Evolutionary conservation across 2,797 vertebrate genomes (phyloP).

Genomic region (Falco berigora): DNA sequence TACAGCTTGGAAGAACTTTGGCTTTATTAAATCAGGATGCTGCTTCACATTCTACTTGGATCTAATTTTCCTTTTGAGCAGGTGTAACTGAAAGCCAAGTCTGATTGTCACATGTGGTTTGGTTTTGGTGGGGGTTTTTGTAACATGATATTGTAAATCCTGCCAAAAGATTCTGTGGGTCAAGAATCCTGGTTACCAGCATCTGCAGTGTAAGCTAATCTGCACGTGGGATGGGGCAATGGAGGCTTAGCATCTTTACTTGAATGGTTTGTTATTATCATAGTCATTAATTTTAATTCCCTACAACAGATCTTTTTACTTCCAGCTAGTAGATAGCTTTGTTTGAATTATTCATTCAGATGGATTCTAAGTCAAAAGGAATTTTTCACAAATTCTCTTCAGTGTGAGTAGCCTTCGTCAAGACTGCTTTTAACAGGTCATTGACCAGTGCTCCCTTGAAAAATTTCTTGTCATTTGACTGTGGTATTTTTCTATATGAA

Average conservation of each 20-base stretch:
- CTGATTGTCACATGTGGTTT: not conserved
- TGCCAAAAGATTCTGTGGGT: not conserved
- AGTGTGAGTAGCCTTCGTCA: not conserved
- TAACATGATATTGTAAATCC: not conserved
- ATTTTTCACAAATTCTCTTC: not conserved
- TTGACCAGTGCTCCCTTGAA: not conserved
- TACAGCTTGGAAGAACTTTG: constrained; percentile 1
- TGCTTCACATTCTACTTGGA: not conserved
- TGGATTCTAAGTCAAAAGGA: not conserved
- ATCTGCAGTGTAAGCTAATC: not conserved
- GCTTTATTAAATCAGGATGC: constrained; percentile 36
- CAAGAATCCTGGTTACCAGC: not conserved
- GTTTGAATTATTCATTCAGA: not conserved
- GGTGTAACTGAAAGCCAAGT: not conserved
- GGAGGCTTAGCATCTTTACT: not conserved
- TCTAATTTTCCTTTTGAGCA: not conserved
- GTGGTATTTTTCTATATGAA: not conserved
- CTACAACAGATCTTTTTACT: not conserved
- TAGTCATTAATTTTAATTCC: not conserved
- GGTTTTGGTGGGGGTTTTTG: not conserved
- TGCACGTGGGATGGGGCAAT: not conserved
- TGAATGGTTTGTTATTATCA: not conserved
- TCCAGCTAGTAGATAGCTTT: not conserved
- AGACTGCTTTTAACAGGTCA: not conserved
- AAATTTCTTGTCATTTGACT: not conserved